Evolutionary conservation across 1,140 invertebrate genomes (phyloP).

Genomic region (Rhopalosiphum padi): DNA sequence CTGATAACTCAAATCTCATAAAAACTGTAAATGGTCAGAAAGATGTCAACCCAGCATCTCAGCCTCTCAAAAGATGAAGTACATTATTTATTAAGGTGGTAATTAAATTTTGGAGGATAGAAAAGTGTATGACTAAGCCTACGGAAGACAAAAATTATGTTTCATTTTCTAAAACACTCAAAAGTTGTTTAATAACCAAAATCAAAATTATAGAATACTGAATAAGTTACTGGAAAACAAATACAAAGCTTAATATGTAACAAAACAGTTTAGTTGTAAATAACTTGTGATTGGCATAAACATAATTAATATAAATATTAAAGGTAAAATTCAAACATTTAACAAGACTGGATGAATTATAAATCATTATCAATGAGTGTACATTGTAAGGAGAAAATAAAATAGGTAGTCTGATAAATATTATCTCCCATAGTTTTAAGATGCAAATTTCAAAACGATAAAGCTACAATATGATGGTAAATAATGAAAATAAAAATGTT

Average conservation of each 20-base stretch:
- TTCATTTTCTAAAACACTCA: not conserved
- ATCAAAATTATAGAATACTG: not conserved
- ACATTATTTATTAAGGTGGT: not conserved
- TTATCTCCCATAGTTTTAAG: not conserved
- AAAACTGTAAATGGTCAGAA: not conserved
- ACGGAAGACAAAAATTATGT: not conserved
- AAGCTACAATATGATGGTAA: conserved; percentile 2
- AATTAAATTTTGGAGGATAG: not conserved
- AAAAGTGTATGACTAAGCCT: not conserved
- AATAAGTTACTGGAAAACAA: not conserved
- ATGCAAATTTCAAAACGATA: not conserved
- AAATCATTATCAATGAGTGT: not conserved
- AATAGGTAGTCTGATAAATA: not conserved
- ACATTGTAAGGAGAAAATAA: not conserved
- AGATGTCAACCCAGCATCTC: not conserved
- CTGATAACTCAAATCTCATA: not conserved
- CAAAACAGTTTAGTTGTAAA: not conserved
- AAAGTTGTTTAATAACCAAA: not conserved
- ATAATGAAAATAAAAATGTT: not conserved
- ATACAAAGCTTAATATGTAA: not conserved
- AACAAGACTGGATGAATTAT: not conserved
- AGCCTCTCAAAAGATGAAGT: not conserved
- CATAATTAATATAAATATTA: not conserved
- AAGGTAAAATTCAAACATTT: not conserved
- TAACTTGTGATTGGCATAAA: not conserved